Evolutionary conservation across 1,140 invertebrate genomes (phyloP).

Genomic region (Platyscapa corneri): DNA sequence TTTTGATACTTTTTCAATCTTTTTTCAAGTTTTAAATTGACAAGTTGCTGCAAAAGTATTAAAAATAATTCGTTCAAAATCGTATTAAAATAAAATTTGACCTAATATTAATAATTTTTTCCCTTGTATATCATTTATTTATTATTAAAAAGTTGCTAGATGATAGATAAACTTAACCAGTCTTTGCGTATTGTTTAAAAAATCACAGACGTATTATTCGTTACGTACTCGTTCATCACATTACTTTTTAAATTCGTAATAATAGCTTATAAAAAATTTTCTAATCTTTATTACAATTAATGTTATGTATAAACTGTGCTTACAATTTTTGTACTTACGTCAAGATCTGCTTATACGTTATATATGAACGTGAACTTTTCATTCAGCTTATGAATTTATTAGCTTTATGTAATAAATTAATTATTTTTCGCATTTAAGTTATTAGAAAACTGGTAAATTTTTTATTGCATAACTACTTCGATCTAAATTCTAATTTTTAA

Average conservation of each 20-base stretch:
- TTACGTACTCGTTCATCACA: slow-evolving; percentile 14
- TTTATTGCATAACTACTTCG: background rate
- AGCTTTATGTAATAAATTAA: background rate
- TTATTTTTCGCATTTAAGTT: background rate
- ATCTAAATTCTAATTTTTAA: background rate
- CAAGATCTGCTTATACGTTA: slow-evolving; percentile 2
- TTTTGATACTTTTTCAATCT: too few relatives aligned
- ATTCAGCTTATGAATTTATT: background rate
- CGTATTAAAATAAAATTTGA: too few relatives aligned
- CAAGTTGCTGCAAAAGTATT: too few relatives aligned
- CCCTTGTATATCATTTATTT: background rate
- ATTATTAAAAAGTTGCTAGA: background rate
- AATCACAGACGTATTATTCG: slow-evolving; percentile 46
- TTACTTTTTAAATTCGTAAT: slow-evolving; percentile 38
- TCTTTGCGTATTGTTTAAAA: slow-evolving; percentile 41
- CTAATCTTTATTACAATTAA: too few relatives aligned
- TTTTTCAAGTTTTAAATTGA: too few relatives aligned
- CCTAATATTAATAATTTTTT: background rate
- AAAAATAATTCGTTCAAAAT: too few relatives aligned
- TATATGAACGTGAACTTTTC: background rate
- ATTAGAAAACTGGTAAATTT: background rate
- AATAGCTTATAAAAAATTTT: slow-evolving; percentile 31
- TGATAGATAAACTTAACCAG: slow-evolving; percentile 44
- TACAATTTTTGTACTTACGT: slow-evolving; percentile 40
- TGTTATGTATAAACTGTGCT: background rate